phyloP scores from a whole-genome alignment of 2,113 vertebrate species.

The Periophthalmus modestus region DNA sequence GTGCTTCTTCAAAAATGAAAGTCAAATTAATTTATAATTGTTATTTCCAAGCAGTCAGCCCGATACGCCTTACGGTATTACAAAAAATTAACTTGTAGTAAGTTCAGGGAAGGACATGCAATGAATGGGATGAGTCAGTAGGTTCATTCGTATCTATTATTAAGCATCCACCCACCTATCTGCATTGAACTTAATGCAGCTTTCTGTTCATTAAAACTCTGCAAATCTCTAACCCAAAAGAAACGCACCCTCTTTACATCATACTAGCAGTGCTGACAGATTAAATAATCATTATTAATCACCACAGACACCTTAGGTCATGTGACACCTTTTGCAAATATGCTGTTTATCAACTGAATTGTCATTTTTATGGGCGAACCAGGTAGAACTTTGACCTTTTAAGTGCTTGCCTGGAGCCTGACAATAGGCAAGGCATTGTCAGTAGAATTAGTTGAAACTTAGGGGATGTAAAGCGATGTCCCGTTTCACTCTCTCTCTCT shows the following conservation, averaged over 20 bases:
- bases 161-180: constrained; percentile 37
- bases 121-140: constrained; percentile 46
- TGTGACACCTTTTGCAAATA: constrained; percentile 26
- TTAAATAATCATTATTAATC: constrained; percentile 31
- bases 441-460: constrained; percentile 21
- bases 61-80: constrained; percentile 12
- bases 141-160: constrained; percentile 55
- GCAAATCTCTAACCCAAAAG: constrained; percentile 10
- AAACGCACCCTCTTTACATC: constrained; percentile 9
- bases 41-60: constrained; percentile 12
- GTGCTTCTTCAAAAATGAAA: constrained; percentile 14
- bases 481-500: not conserved
- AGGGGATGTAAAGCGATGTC: constrained; percentile 31
- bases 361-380: constrained; percentile 14
- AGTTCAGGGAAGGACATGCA: constrained; percentile 39
- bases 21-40: constrained; percentile 5
- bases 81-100: constrained; percentile 20
- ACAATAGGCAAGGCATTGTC: constrained; percentile 22
- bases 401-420: not conserved
- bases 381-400: constrained; percentile 25
- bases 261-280: constrained; percentile 32
- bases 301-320: constrained; percentile 22
- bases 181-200: constrained; percentile 28
- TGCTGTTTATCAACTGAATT: constrained; percentile 9
- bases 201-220: constrained; percentile 44